These are phyloP conservation scores for Agrochola litura DNA, from an alignment of 2,888 invertebrate genomes.

Conservation along the genomic window DNA sequence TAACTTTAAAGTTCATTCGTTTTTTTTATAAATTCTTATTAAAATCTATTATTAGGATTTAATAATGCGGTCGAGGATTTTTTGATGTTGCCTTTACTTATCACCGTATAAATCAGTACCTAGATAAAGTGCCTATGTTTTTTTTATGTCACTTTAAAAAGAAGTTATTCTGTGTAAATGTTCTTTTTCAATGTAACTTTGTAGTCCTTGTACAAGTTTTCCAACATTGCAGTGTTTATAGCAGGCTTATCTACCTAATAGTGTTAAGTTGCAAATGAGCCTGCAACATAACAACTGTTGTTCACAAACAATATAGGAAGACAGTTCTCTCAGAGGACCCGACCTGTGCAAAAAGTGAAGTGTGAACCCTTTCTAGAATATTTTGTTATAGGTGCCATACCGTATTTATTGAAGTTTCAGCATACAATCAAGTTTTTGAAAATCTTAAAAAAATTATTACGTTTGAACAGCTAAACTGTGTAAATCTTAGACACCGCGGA, in stretches of 20 bases:
- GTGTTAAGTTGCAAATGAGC: conserved; percentile 45
- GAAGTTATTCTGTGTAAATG: background rate
- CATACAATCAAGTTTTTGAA: no score
- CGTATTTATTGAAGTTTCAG: background rate
- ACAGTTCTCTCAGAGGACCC: conserved; percentile 40
- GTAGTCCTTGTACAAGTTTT: conserved; percentile 27
- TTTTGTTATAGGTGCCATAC: background rate
- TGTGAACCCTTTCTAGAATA: background rate
- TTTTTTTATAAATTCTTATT: background rate
- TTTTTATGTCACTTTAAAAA: background rate
- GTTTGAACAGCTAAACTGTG: background rate
- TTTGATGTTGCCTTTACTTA: background rate
- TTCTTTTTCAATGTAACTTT: conserved; percentile 3
- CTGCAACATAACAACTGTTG: conserved; percentile 42
- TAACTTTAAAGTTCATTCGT: conserved; percentile 26
- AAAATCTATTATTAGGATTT: background rate
- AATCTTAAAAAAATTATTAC: background rate
- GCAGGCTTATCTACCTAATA: conserved; percentile 31
- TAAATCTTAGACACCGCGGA: conserved; percentile 14
- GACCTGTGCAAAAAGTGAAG: conserved; percentile 28
- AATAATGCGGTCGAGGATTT: background rate
- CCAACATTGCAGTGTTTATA: conserved; percentile 45
- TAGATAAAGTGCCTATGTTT: background rate
- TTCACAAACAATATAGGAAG: conserved; percentile 51
- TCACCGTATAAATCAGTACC: no score